These are phyloP conservation scores for Lasaia peninsularis DNA, from an alignment of 1,140 invertebrate genomes.

Conservation along the genomic window DNA sequence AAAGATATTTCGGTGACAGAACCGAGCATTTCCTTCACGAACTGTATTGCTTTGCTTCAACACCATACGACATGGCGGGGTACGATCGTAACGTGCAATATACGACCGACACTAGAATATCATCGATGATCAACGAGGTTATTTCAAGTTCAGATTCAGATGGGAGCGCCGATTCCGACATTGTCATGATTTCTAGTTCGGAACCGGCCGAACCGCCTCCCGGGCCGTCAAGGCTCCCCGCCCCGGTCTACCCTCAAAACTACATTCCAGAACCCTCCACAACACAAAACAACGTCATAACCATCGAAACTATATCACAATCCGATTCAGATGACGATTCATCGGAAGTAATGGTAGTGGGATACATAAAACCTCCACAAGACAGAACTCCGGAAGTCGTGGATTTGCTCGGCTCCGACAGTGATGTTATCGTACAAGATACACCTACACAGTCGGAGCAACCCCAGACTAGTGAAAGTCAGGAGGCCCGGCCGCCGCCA, in stretches of 20 bases:
- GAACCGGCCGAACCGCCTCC: conserved; percentile 41
- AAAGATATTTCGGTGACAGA: conserved; percentile 78
- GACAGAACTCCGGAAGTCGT: conserved; percentile 79
- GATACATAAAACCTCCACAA: conserved; percentile 78
- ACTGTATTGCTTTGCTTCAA: conserved; percentile 90
- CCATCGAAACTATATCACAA: conserved; percentile 70
- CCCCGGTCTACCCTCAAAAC: conserved; percentile 46
- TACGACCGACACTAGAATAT: conserved; percentile 51
- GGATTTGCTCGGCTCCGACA: conserved; percentile 77
- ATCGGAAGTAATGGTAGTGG: conserved; percentile 69
- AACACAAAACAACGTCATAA: conserved; percentile 44
- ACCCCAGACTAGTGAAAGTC: conserved; percentile 16
- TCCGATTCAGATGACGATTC: conserved; percentile 69
- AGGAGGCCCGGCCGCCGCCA: conserved; percentile 23
- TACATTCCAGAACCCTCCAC: conserved; percentile 38
- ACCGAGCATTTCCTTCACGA: conserved; percentile 94
- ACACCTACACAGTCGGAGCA: conserved; percentile 27
- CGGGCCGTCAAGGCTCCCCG: conserved; percentile 45
- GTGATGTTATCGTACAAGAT: conserved; percentile 78
- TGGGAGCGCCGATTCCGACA: conserved; percentile 61
- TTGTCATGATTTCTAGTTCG: conserved; percentile 58
- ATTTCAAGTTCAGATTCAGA: conserved; percentile 67
- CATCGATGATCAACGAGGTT: conserved; percentile 59
- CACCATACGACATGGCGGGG: conserved; percentile 89
- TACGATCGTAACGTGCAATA: conserved; percentile 82